phyloP scores from a whole-genome alignment of 2,888 invertebrate species.

The Habroteleia sp. region DNA sequence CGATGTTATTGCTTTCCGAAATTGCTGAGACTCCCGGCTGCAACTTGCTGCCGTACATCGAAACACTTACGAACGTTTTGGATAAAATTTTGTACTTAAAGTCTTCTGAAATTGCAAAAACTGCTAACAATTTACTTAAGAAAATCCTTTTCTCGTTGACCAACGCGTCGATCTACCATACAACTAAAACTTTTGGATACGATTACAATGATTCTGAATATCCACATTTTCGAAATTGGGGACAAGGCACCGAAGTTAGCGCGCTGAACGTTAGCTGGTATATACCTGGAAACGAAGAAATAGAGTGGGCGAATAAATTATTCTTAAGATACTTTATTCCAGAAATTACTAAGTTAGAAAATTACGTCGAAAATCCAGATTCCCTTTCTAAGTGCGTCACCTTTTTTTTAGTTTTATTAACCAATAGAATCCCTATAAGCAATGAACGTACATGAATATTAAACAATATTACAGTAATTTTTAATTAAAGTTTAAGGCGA shows the following conservation, averaged over 20 bases:
- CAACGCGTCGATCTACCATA: conserved; percentile 82
- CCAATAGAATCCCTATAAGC: too few species aligned
- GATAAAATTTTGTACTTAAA: conserved; percentile 87
- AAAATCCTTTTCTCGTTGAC: conserved; percentile 84
- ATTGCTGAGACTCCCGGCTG: conserved; percentile 86
- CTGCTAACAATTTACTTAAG: conserved; percentile 83
- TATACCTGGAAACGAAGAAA: conserved; percentile 87
- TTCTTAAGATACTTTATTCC: conserved; percentile 85
- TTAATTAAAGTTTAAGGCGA: too few species aligned
- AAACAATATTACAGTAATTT: too few species aligned
- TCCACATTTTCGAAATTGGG: conserved; percentile 92
- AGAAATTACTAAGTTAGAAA: conserved; percentile 84
- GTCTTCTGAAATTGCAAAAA: conserved; percentile 85
- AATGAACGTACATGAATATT: too few species aligned
- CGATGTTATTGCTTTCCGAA: conserved; percentile 88
- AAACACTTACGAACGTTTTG: conserved; percentile 85
- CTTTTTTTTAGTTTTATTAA: too few species aligned
- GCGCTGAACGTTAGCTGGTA: conserved; percentile 89
- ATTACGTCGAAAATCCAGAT: conserved; percentile 82
- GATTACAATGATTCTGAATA: conserved; percentile 85
- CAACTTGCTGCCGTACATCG: conserved; percentile 85
- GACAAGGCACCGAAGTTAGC: conserved; percentile 85
- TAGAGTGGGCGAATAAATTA: conserved; percentile 85
- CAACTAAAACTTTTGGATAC: conserved; percentile 82
- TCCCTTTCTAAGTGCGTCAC: conserved; percentile 82